Percentiles rank a stretch among this genome's conserved stretches.
phyloP scores from a whole-genome alignment of 2,888 invertebrate species.

The Oxycera nigricornis region DNA sequence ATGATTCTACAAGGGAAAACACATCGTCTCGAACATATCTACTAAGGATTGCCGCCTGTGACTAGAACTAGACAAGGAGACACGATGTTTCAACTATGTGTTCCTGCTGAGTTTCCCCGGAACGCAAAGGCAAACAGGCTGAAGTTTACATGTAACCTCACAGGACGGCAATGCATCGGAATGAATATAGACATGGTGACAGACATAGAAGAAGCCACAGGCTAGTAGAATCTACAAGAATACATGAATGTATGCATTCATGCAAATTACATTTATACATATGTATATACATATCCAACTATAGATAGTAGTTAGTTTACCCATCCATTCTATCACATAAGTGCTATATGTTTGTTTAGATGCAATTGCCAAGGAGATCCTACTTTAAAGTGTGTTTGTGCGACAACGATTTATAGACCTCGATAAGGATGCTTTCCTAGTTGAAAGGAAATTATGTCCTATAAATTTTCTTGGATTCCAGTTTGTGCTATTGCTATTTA shows the following conservation, averaged over 20 bases:
- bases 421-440: constrained; percentile 43
- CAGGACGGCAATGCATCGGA: background rate
- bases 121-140: background rate
- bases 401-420: constrained; percentile 44
- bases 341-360: too few species aligned
- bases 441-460: constrained; percentile 44
- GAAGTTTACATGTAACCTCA: background rate
- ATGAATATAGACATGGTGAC: background rate
- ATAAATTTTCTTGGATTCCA: constrained; percentile 44
- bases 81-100: background rate
- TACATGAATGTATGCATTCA: background rate
- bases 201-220: background rate
- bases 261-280: constrained; percentile 1
- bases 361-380: constrained; percentile 3
- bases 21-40: background rate
- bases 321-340: too few species aligned
- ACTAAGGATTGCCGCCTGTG: background rate
- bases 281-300: background rate
- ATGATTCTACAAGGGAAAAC: constrained; percentile 36
- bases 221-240: background rate
- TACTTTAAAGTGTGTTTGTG: constrained; percentile 30
- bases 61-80: background rate
- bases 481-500: constrained; percentile 18
- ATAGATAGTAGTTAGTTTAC: background rate
- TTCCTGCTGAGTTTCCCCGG: background rate